These are phyloP conservation scores for Polyommatus icarus DNA, from an alignment of 2,888 invertebrate species.

Conservation along the genomic window DNA sequence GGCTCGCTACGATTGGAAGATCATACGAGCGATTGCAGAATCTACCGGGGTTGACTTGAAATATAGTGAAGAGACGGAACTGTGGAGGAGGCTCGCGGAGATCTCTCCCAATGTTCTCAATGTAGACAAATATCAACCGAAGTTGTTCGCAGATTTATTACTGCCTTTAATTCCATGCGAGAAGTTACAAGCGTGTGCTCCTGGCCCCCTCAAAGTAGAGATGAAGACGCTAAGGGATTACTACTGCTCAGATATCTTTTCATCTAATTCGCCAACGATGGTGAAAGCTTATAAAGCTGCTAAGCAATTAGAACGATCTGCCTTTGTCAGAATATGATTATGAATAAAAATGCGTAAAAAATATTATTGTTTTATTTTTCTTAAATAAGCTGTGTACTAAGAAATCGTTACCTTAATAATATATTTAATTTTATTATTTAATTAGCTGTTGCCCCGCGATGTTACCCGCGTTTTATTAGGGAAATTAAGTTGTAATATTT, in stretches of 20 bases:
- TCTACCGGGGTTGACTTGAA: slow-evolving; percentile 53
- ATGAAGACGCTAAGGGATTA: slow-evolving; percentile 60
- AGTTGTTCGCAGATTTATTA: slow-evolving; percentile 51
- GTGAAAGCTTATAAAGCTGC: slow-evolving; percentile 59
- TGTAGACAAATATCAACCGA: slow-evolving; percentile 55
- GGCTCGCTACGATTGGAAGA: slow-evolving; percentile 98
- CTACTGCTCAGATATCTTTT: slow-evolving; percentile 67
- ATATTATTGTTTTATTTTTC: background rate
- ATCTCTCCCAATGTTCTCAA: slow-evolving; percentile 63
- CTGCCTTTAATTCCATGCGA: slow-evolving; percentile 41
- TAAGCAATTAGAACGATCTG: slow-evolving; percentile 44
- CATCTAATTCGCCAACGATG: slow-evolving; percentile 68
- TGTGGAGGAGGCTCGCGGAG: slow-evolving; percentile 56
- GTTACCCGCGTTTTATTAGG: too few species aligned
- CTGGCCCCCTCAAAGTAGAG: slow-evolving; percentile 48
- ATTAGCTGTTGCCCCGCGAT: too few species aligned
- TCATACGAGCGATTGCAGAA: slow-evolving; percentile 81
- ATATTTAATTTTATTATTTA: too few species aligned
- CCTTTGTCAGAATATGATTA: slow-evolving; percentile 44
- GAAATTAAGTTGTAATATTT: too few species aligned
- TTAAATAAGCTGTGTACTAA: too few species aligned
- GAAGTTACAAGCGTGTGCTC: background rate
- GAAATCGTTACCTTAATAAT: too few species aligned
- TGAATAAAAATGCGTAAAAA: background rate
- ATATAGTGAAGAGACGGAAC: slow-evolving; percentile 54